Evolutionary conservation across 1,140 invertebrate genomes (phyloP).

Genomic region (Choristoneura fumiferana): DNA sequence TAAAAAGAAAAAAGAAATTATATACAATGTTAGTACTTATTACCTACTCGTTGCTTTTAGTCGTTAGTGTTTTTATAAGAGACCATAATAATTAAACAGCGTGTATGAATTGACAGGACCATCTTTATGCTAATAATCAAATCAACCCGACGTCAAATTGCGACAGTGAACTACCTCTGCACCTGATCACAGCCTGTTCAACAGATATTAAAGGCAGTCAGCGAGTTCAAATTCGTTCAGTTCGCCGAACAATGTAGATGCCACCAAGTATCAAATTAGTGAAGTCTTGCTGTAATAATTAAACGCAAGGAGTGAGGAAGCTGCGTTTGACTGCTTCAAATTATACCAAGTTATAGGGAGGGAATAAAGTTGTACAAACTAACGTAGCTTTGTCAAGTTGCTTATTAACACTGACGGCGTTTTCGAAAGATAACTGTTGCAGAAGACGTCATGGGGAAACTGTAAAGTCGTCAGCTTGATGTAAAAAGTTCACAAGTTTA

Average conservation of each 20-base stretch:
- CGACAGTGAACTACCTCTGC: no score
- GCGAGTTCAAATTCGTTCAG: constrained; percentile 21
- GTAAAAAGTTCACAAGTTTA: no score
- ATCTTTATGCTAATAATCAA: no score
- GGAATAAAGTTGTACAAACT: constrained; percentile 38
- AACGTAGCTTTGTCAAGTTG: constrained; percentile 25
- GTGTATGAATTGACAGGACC: no score
- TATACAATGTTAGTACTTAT: no score
- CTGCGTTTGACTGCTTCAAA: constrained; percentile 54
- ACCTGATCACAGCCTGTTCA: no score
- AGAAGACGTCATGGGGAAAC: constrained; percentile 21
- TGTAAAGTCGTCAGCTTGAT: no score
- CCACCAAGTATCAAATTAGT: constrained; percentile 60
- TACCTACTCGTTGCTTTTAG: no score
- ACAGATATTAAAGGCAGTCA: constrained; percentile 8
- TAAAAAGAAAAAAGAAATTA: no score
- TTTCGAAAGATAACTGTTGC: constrained; percentile 26
- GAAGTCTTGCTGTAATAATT: constrained; percentile 57
- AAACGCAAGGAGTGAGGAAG: constrained; percentile 53
- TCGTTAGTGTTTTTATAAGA: no score
- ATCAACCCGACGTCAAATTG: no score
- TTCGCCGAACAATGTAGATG: constrained; percentile 44
- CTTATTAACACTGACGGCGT: constrained; percentile 10
- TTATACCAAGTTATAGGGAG: constrained; percentile 48
- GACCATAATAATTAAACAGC: no score